Evolutionary conservation across 2,113 vertebrate species (phyloP).

Genomic region (Gymnarchus niloticus): DNA sequence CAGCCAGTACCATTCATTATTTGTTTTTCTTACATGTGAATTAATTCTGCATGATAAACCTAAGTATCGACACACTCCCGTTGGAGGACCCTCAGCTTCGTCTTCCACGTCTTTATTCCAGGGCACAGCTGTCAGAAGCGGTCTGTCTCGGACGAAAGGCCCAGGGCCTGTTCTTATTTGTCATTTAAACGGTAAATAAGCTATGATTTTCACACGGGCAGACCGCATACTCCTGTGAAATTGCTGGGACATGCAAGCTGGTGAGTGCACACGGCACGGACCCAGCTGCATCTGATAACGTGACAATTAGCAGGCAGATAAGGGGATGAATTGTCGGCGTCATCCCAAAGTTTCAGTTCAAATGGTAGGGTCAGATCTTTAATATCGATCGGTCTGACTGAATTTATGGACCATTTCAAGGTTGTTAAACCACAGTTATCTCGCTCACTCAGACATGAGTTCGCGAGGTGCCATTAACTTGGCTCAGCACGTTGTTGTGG

Average conservation of each 20-base stretch:
- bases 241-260: not conserved
- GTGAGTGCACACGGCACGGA: not conserved
- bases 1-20: not conserved
- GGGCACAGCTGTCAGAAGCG: slow-evolving; percentile 41
- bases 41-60: slow-evolving; percentile 37
- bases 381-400: slow-evolving; percentile 28
- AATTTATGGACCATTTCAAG: slow-evolving; percentile 27
- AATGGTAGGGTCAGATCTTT: slow-evolving; percentile 11
- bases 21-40: not conserved
- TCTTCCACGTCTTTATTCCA: slow-evolving; percentile 51
- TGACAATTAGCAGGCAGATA: slow-evolving; percentile 18
- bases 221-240: slow-evolving; percentile 25
- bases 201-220: slow-evolving; percentile 50
- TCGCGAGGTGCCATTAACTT: not conserved
- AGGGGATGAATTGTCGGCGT: slow-evolving; percentile 2
- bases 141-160: slow-evolving; percentile 41
- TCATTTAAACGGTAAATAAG: slow-evolving; percentile 50
- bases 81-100: not conserved
- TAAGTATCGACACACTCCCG: not conserved
- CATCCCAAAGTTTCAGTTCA: not conserved
- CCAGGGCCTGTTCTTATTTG: slow-evolving; percentile 35
- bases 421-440: slow-evolving; percentile 17
- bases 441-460: not conserved
- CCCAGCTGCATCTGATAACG: slow-evolving; percentile 11
- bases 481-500: not conserved